These are phyloP conservation scores for Moxostoma hubbsi DNA, from an alignment of 2,797 vertebrate species.

Conservation along the genomic window DNA sequence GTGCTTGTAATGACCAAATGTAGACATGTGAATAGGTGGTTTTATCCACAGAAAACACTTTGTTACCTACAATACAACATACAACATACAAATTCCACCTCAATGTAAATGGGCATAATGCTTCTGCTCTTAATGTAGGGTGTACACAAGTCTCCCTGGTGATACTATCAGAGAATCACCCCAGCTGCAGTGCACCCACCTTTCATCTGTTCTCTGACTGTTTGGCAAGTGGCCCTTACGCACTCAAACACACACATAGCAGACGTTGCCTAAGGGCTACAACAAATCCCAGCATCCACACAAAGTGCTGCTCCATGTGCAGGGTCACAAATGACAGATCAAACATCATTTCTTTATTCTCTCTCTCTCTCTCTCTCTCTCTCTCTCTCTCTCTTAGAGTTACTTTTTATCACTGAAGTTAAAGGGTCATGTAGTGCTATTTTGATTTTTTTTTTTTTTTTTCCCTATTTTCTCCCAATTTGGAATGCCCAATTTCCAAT, in stretches of 20 bases:
- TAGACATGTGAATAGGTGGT: too few relatives aligned
- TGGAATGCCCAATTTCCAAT: too few relatives aligned
- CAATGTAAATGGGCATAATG: too few relatives aligned
- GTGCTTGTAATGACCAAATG: too few relatives aligned
- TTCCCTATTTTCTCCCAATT: too few relatives aligned
- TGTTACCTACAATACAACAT: too few relatives aligned
- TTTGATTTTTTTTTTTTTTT: too few relatives aligned
- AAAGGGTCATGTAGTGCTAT: slow-evolving; percentile 42
- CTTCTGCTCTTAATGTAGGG: slow-evolving; percentile 5
- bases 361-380: slow-evolving; percentile 67
- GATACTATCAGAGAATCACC: slow-evolving; percentile 67
- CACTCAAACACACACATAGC: slow-evolving; percentile 55
- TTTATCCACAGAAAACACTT: too few relatives aligned
- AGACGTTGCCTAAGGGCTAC: slow-evolving; percentile 72
- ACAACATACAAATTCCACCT: too few relatives aligned
- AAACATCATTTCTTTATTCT: slow-evolving; percentile 71
- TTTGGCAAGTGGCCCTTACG: slow-evolving; percentile 68
- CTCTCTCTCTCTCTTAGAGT: slow-evolving; percentile 66
- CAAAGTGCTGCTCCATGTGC: slow-evolving; percentile 74
- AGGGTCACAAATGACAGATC: slow-evolving; percentile 78
- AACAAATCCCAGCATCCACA: slow-evolving; percentile 69
- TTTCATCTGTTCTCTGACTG: slow-evolving; percentile 68
- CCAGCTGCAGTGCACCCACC: slow-evolving; percentile 63
- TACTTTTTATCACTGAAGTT: slow-evolving; percentile 73
- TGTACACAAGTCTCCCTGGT: slow-evolving; percentile 43